These are phyloP conservation scores for Promerops cafer DNA, from an alignment of 2,113 vertebrate species.

Conservation along the genomic window DNA sequence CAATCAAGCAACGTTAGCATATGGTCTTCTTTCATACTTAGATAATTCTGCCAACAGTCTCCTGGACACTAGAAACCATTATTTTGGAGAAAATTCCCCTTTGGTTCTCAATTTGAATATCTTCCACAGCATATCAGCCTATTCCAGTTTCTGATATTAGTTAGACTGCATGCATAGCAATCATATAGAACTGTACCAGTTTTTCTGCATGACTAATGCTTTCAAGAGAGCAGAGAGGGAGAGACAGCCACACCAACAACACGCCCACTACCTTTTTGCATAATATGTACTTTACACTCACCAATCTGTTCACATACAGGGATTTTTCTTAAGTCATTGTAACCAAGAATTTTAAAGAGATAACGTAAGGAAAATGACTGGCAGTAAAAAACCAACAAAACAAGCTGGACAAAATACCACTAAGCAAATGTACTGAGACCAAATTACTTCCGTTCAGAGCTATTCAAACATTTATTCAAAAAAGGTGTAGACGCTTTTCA, in stretches of 20 bases:
- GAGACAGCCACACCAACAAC: constrained; percentile 38
- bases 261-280: constrained; percentile 8
- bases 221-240: not conserved
- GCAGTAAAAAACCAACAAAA: not conserved
- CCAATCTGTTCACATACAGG: constrained; percentile 10
- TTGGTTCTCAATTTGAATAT: not conserved
- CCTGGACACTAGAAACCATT: not conserved
- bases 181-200: not conserved
- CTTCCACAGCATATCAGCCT: not conserved
- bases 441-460: not conserved
- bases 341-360: not conserved
- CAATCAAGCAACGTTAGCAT: not conserved
- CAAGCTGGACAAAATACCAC: not conserved
- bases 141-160: not conserved
- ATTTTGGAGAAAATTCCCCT: not conserved
- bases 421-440: not conserved
- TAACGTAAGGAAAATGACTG: not conserved
- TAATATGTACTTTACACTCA: constrained; percentile 21
- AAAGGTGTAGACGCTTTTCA: not conserved
- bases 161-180: not conserved
- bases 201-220: constrained; percentile 45
- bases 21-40: not conserved
- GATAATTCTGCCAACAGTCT: not conserved
- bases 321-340: not conserved
- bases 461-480: not conserved